Percentiles rank a stretch among this genome's conserved stretches.
These are phyloP conservation scores for Bolborhynchus lineola DNA, from an alignment of 2,113 vertebrate species.

Conservation along the genomic window DNA sequence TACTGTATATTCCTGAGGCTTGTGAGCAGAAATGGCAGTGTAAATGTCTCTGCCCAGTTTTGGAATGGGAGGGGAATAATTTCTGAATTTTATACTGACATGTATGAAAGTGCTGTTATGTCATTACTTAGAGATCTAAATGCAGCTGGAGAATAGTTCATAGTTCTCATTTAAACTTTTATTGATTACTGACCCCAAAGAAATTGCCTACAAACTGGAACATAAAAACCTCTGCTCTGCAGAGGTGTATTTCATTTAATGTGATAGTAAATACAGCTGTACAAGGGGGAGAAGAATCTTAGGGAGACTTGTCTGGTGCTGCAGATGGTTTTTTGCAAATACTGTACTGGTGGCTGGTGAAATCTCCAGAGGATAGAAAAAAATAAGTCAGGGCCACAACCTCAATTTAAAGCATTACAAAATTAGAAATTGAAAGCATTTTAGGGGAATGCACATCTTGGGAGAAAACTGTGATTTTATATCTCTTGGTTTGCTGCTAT, in stretches of 20 bases:
- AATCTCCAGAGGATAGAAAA: background rate
- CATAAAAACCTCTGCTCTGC: background rate
- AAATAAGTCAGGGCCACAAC: background rate
- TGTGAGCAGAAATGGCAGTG: background rate
- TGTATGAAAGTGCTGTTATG: background rate
- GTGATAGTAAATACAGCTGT: background rate
- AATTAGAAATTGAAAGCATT: background rate
- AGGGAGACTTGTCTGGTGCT: background rate
- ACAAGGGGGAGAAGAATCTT: background rate
- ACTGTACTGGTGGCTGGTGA: background rate
- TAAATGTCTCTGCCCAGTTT: background rate
- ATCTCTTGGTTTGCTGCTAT: background rate
- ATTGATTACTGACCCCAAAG: conserved; percentile 17
- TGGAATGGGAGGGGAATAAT: background rate
- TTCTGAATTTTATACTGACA: background rate
- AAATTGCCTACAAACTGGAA: background rate
- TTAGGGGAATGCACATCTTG: background rate
- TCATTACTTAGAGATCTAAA: background rate
- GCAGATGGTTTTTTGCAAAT: background rate
- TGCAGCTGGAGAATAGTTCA: background rate
- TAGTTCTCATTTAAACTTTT: background rate
- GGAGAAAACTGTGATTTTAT: background rate
- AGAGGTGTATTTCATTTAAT: background rate
- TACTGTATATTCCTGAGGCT: background rate
- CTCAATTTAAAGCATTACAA: conserved; percentile 9